Conservation (phyloP, 2,113 vertebrate species). For the Reinhardtius hippoglossoides region DNA sequence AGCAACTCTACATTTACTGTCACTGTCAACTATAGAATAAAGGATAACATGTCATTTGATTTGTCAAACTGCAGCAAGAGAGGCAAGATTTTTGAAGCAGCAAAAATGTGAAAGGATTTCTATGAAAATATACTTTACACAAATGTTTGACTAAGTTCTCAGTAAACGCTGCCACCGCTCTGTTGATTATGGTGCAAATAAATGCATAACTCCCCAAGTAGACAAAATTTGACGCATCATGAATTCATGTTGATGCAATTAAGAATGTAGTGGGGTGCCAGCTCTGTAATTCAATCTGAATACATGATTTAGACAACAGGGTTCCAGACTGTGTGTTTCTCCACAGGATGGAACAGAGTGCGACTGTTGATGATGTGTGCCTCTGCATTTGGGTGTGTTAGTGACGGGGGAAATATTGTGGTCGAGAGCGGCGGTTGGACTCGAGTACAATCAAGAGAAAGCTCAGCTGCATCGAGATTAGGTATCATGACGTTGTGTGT, state of each 20-base stretch:
- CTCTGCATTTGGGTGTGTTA: constrained; percentile 62
- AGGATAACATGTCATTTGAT: neutral
- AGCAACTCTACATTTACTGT: constrained; percentile 10
- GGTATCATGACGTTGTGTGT: constrained; percentile 27
- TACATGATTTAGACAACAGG: constrained; percentile 53
- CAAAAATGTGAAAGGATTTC: constrained; percentile 2
- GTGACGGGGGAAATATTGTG: constrained; percentile 62
- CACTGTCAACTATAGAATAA: constrained; percentile 6
- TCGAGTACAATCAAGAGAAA: constrained; percentile 58
- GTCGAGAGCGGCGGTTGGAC: constrained; percentile 41
- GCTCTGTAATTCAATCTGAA: constrained; percentile 54
- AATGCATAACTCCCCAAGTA: constrained; percentile 36
- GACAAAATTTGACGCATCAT: constrained; percentile 62
- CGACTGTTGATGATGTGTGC: constrained; percentile 57
- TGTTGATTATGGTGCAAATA: constrained; percentile 33
- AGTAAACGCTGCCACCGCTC: constrained; percentile 18
- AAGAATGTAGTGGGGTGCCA: constrained; percentile 45
- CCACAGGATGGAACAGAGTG: constrained; percentile 55
- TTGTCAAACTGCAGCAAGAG: neutral
- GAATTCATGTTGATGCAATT: constrained; percentile 58
- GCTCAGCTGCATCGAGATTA: constrained; percentile 50
- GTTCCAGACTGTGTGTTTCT: constrained; percentile 46
- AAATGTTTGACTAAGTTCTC: constrained; percentile 16
- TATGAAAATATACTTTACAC: neutral
- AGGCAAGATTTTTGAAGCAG: neutral